Evolutionary conservation across 2,113 vertebrate genomes (phyloP).

Genomic region (Ctenodactylus gundi): DNA sequence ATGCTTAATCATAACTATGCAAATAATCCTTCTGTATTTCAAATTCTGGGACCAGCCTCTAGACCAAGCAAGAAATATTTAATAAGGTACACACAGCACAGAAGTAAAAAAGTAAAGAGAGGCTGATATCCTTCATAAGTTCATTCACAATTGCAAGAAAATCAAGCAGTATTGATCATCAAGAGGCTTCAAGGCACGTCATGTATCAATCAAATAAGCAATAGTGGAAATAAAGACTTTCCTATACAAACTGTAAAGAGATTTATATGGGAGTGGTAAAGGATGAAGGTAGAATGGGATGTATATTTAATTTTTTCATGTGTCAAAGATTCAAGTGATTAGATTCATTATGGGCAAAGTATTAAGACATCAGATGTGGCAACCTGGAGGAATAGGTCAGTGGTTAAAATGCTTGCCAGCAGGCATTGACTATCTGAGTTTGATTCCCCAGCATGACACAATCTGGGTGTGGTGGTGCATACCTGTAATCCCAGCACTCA

Average conservation of each 20-base stretch:
- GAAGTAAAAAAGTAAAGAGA: background rate
- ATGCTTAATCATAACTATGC: background rate
- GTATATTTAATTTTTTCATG: background rate
- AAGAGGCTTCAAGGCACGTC: background rate
- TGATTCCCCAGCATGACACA: too few relatives aligned
- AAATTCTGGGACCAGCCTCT: background rate
- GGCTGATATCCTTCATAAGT: background rate
- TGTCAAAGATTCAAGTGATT: background rate
- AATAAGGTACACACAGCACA: background rate
- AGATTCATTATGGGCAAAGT: background rate
- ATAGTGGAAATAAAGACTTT: background rate
- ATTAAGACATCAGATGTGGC: background rate
- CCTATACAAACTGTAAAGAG: background rate
- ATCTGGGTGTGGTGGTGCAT: too few relatives aligned
- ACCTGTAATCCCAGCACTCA: too few relatives aligned
- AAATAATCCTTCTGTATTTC: background rate
- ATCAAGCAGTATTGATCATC: background rate
- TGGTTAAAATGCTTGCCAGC: too few relatives aligned
- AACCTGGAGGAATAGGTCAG: background rate
- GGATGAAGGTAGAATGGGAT: background rate
- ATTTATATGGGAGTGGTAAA: background rate
- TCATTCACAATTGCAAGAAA: background rate
- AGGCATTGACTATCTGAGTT: too few relatives aligned
- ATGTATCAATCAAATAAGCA: background rate
- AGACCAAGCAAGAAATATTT: background rate